phyloP scores from a whole-genome alignment of 2,888 invertebrate genomes.

The Meliscaeva auricollis region DNA sequence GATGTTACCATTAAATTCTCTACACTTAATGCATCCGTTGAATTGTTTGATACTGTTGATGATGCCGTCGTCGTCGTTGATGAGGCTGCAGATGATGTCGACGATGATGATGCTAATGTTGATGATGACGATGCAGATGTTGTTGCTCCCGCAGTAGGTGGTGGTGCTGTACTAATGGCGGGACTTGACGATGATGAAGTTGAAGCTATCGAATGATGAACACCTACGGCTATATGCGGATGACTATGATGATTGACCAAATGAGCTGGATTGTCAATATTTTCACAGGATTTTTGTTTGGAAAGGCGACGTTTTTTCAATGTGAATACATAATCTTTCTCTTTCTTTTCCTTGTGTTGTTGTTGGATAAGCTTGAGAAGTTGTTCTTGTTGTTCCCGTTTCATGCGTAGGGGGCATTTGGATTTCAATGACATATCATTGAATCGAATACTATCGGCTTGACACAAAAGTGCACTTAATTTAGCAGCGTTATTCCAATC shows the following conservation, averaged over 20 bases:
- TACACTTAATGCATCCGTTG: slow-evolving; percentile 61
- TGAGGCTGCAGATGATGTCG: slow-evolving; percentile 35
- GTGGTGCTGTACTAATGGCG: slow-evolving; percentile 43
- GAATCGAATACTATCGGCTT: slow-evolving; percentile 84
- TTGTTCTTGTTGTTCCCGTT: slow-evolving; percentile 78
- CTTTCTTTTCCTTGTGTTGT: slow-evolving; percentile 80
- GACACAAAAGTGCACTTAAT: slow-evolving; percentile 91
- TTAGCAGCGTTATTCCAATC: slow-evolving; percentile 89
- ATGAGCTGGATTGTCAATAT: slow-evolving; percentile 79
- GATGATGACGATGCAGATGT: slow-evolving; percentile 37
- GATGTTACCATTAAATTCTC: slow-evolving; percentile 79
- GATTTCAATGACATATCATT: slow-evolving; percentile 80
- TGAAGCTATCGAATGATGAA: slow-evolving; percentile 61
- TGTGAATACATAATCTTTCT: slow-evolving; percentile 82
- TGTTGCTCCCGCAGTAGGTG: slow-evolving; percentile 13
- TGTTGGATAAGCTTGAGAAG: slow-evolving; percentile 73
- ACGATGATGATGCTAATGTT: slow-evolving; percentile 57
- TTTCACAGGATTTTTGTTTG: slow-evolving; percentile 83
- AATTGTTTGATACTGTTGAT: slow-evolving; percentile 51
- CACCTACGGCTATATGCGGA: slow-evolving; percentile 45
- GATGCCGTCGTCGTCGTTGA: slow-evolving; percentile 66
- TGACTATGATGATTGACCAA: slow-evolving; percentile 49
- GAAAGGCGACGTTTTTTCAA: slow-evolving; percentile 83
- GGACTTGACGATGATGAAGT: slow-evolving; percentile 66
- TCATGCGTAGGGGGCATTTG: slow-evolving; percentile 81